Conservation (phyloP, 2,888 invertebrate genomes). For the Cistogaster globosa region DNA sequence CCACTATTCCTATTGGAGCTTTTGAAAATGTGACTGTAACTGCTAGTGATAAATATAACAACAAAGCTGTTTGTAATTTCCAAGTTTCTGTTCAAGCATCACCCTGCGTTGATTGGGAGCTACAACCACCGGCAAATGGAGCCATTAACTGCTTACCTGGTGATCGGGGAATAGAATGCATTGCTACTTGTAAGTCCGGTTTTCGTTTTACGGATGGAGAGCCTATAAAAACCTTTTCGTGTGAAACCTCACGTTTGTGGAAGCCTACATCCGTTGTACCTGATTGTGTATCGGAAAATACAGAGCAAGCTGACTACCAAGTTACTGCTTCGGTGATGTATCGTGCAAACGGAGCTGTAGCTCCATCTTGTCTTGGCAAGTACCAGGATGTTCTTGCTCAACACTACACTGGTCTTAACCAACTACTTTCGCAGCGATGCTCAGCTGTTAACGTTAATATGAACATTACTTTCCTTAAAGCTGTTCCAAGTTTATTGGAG, state of each 20-base stretch:
- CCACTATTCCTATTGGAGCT: slow-evolving; percentile 92
- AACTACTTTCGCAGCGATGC: slow-evolving; percentile 93
- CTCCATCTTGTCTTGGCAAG: slow-evolving; percentile 91
- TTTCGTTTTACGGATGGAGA: slow-evolving; percentile 96
- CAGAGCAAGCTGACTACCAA: slow-evolving; percentile 97
- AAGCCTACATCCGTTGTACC: slow-evolving; percentile 94
- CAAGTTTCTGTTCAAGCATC: slow-evolving; percentile 96
- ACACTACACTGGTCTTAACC: slow-evolving; percentile 91
- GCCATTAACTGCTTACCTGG: slow-evolving; percentile 93
- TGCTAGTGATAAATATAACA: slow-evolving; percentile 93
- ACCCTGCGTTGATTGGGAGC: slow-evolving; percentile 97
- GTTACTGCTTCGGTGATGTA: slow-evolving; percentile 94
- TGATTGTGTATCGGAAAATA: slow-evolving; percentile 97
- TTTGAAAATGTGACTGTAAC: slow-evolving; percentile 96
- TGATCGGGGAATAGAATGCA: slow-evolving; percentile 91
- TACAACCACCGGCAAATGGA: slow-evolving; percentile 94
- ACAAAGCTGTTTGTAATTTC: slow-evolving; percentile 95
- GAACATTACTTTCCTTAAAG: slow-evolving; percentile 94
- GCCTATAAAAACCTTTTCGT: slow-evolving; percentile 92
- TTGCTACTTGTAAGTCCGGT: slow-evolving; percentile 94
- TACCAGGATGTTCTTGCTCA: slow-evolving; percentile 93
- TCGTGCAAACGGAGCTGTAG: slow-evolving; percentile 94
- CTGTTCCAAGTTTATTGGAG: slow-evolving; percentile 90
- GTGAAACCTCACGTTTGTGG: slow-evolving; percentile 92
- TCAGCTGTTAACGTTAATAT: slow-evolving; percentile 97